A percentile compares a stretch with the other conserved stretches of the same genome.
Evolutionary conservation across 2,113 vertebrate genomes (phyloP).

Genomic region (Geococcyx californianus): DNA sequence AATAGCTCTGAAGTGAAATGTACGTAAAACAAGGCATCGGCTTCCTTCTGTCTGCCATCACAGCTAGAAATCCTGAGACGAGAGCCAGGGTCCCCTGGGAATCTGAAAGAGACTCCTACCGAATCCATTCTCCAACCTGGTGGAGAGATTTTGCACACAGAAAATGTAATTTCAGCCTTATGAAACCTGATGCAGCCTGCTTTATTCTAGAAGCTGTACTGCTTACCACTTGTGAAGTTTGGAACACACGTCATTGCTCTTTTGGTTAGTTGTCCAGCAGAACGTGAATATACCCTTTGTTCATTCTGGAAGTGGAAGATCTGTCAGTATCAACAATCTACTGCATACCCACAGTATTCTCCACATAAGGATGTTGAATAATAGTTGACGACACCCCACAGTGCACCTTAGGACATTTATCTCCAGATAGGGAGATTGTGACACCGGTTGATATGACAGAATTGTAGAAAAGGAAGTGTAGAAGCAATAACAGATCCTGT

Average conservation of each 20-base stretch:
- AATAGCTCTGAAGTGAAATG: background rate
- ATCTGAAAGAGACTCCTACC: background rate
- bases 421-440: background rate
- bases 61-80: background rate
- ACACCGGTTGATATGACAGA: background rate
- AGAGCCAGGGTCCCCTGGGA: background rate
- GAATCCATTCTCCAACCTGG: background rate
- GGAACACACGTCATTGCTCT: background rate
- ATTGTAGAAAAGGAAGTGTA: background rate
- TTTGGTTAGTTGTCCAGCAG: background rate
- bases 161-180: background rate
- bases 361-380: background rate
- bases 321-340: background rate
- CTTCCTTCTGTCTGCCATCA: background rate
- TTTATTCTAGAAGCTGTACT: background rate
- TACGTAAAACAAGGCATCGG: background rate
- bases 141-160: background rate
- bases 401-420: background rate
- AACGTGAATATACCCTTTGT: background rate
- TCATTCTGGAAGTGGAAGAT: background rate
- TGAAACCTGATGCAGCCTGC: background rate
- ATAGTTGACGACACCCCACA: background rate
- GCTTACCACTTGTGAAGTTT: background rate
- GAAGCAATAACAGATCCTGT: background rate
- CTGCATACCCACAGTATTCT: background rate